A percentile compares a stretch with the other conserved stretches of the same genome.
These are phyloP conservation scores for Eilema griseolum DNA, from an alignment of 2,888 invertebrate species.

Conservation along the genomic window DNA sequence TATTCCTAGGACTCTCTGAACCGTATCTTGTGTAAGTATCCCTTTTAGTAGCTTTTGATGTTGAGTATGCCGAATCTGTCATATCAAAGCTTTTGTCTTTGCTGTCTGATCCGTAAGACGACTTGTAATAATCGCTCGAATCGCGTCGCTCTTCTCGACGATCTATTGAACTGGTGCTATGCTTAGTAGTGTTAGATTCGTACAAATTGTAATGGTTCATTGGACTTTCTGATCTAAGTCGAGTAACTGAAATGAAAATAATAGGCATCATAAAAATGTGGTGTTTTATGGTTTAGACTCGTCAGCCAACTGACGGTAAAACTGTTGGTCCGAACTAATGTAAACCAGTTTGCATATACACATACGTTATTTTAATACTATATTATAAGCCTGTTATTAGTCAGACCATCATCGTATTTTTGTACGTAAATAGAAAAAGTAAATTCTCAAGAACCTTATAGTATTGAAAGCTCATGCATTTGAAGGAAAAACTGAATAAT, in stretches of 20 bases:
- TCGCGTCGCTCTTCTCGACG: slow-evolving; percentile 80
- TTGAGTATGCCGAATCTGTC: slow-evolving; percentile 80
- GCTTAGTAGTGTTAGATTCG: slow-evolving; percentile 74
- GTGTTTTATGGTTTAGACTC: no score
- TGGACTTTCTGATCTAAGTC: slow-evolving; percentile 82
- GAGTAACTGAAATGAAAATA: slow-evolving; percentile 71
- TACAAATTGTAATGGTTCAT: slow-evolving; percentile 77
- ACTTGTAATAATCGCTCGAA: slow-evolving; percentile 80
- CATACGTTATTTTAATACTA: no score
- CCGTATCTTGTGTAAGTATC: slow-evolving; percentile 76
- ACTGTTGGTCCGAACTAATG: no score
- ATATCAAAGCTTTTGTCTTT: slow-evolving; percentile 81
- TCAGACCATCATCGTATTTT: no score
- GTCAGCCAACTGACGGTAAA: no score
- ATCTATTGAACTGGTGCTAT: slow-evolving; percentile 75
- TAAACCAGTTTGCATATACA: no score
- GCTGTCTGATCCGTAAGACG: slow-evolving; percentile 72
- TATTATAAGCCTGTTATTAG: no score
- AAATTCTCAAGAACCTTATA: no score
- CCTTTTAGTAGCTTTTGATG: slow-evolving; percentile 75
- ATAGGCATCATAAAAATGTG: neutral
- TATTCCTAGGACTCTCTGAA: slow-evolving; percentile 80
- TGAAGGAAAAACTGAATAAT: no score
- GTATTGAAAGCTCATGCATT: no score
- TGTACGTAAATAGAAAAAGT: no score